Percentiles rank a stretch among this genome's conserved stretches.
Conservation (phyloP, 2,113 vertebrate species). For the Urocynchramus pylzowi region DNA sequence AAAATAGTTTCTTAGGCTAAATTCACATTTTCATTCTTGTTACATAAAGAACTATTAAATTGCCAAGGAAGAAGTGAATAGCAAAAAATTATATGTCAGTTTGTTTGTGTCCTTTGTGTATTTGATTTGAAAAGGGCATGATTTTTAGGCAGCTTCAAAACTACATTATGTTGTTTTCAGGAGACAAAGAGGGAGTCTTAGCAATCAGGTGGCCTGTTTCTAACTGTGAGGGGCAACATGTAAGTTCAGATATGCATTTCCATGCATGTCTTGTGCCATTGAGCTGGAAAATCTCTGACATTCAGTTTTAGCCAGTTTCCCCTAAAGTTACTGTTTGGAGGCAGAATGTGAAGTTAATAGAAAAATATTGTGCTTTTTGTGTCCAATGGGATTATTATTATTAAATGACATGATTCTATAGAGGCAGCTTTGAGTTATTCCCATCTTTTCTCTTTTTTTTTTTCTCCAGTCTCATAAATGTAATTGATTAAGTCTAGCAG, state of each 20-base stretch:
- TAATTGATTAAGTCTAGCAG: neutral
- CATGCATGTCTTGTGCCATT: neutral
- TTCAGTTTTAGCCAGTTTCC: neutral
- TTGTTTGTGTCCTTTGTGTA: neutral
- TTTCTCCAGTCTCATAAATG: neutral
- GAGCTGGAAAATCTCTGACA: conserved; percentile 1
- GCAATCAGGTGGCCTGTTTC: neutral
- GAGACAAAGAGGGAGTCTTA: neutral
- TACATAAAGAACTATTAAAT: neutral
- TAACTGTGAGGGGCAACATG: neutral
- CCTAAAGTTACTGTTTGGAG: neutral
- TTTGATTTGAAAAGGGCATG: neutral
- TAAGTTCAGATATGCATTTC: neutral
- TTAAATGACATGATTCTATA: neutral
- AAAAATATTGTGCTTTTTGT: neutral
- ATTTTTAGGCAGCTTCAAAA: neutral
- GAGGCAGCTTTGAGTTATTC: neutral
- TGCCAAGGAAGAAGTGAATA: neutral
- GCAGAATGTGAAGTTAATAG: neutral
- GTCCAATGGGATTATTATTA: neutral
- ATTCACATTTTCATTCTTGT: neutral
- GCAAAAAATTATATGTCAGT: neutral
- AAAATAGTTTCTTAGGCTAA: neutral
- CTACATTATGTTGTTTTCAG: neutral
- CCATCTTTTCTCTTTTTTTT: neutral